Percentiles rank a stretch among this genome's conserved stretches.
Conservation (phyloP, 1,140 invertebrate species). For the Onthophagus taurus region DNA sequence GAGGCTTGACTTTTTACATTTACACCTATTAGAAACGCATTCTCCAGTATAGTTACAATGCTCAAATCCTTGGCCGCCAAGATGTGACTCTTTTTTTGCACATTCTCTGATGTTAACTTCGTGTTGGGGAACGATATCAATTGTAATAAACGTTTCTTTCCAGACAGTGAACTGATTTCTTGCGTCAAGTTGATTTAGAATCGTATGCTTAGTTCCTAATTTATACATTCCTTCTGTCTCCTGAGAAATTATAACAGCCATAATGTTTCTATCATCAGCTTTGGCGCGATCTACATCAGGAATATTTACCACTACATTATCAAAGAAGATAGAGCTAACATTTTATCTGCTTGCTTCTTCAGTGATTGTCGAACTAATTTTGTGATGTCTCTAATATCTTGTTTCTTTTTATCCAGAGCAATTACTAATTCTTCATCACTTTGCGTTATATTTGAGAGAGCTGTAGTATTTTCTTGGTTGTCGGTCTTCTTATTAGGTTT, state of each 20-base stretch:
- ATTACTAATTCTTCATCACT: no score
- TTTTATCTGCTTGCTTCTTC: no score
- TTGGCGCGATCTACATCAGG: no score
- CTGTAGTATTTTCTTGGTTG: no score
- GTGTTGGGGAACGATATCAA: constrained; percentile 8
- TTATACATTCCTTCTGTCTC: neutral
- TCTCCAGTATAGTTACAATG: constrained; percentile 19
- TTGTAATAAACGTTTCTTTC: constrained; percentile 14
- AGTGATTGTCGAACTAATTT: no score
- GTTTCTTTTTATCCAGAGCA: no score
- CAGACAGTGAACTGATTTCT: constrained; percentile 9
- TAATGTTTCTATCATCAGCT: neutral
- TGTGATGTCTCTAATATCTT: no score
- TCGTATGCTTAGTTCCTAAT: constrained; percentile 1
- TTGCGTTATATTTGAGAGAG: no score
- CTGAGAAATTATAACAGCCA: constrained; percentile 4
- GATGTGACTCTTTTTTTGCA: constrained; percentile 13
- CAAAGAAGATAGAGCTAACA: no score
- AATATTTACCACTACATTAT: no score
- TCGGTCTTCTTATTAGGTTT: no score
- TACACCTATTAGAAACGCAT: constrained; percentile 22
- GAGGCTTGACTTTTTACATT: constrained; percentile 15
- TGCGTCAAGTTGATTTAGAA: neutral
- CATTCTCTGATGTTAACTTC: constrained; percentile 15
- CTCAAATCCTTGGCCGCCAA: constrained; percentile 22